These are phyloP conservation scores for Oreochromis grahami DNA, from an alignment of 2,797 vertebrate species.

Conservation along the genomic window DNA sequence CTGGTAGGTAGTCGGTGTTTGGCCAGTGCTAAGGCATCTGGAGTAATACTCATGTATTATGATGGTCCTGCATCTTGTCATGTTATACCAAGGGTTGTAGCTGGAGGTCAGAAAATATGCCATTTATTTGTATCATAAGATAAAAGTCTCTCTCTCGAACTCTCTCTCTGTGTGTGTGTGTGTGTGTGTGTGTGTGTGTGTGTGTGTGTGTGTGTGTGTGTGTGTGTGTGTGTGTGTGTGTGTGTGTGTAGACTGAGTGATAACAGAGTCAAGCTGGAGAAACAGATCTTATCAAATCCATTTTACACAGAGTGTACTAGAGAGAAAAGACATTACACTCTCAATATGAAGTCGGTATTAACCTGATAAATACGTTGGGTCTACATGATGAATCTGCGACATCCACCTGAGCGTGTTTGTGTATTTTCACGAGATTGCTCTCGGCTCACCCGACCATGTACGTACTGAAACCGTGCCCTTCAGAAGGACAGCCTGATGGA, in stretches of 20 bases:
- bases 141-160: background rate
- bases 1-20: background rate
- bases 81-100: background rate
- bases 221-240: background rate
- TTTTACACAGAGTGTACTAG: conserved; percentile 22
- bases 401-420: background rate
- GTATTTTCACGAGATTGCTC: background rate
- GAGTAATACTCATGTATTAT: background rate
- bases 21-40: background rate
- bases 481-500: conserved; percentile 49
- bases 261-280: conserved; percentile 13
- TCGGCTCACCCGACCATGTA: background rate
- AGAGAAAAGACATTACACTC: conserved; percentile 32
- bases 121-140: background rate
- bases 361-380: conserved; percentile 8
- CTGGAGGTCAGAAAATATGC: background rate
- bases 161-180: background rate
- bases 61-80: background rate
- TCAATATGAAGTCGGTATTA: conserved; percentile 34
- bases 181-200: background rate
- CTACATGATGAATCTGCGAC: conserved; percentile 7
- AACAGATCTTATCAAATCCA: conserved; percentile 42
- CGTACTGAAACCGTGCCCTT: conserved; percentile 27
- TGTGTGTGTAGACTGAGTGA: background rate
- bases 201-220: background rate